Evolutionary conservation across 2,797 vertebrate genomes (phyloP), one percentile per base, ranked within the genome.

Genomic region (Poeciliopsis gracilis): DNA sequence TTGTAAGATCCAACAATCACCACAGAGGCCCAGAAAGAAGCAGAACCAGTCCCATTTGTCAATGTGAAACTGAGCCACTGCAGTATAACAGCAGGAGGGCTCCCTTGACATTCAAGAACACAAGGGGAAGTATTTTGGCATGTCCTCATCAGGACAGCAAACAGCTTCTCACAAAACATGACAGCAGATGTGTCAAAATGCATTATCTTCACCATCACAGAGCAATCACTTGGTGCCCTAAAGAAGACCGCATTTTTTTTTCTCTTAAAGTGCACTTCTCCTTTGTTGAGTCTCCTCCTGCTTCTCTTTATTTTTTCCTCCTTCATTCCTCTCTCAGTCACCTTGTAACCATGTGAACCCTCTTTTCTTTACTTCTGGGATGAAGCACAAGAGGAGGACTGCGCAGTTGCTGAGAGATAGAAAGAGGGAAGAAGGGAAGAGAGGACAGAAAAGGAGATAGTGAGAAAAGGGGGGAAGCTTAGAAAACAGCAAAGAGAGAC

Each of bases 381-480:
- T 66, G 80, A 79, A n/a, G 75, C 87, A 11, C 86, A 89, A 4
- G 87, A 87, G 85, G 86, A 87, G 77, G 43, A 87, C 84, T 83
- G 88, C 72, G 79, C 83, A 67, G 63, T 78, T 75, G 86, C 84
- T 82, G 84, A 90, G 79, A 83, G 80, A 83, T 84, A 71, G 85
- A 81, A 57, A 74, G 73, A 75, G 47, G 47, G 38, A 69, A 43
- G 41, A 67, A 25, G 33, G 61, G 28, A 66, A 77, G 77, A 77
- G 84, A 74, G 81, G 76, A 61, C 41, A 72, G 77, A 79, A 63
- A 77, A 83, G 86, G 71, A 72, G 79, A 30, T 84, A 46, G 61
- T 36, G 33, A 66, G 82, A 43, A 25, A 61, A 70, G 28, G 30
- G 59, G 76, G 82, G 71, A 76, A 75, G 80, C 71, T 70, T 3